Conservation (phyloP, 1,140 invertebrate species). For the Laupala kohalensis region DNA sequence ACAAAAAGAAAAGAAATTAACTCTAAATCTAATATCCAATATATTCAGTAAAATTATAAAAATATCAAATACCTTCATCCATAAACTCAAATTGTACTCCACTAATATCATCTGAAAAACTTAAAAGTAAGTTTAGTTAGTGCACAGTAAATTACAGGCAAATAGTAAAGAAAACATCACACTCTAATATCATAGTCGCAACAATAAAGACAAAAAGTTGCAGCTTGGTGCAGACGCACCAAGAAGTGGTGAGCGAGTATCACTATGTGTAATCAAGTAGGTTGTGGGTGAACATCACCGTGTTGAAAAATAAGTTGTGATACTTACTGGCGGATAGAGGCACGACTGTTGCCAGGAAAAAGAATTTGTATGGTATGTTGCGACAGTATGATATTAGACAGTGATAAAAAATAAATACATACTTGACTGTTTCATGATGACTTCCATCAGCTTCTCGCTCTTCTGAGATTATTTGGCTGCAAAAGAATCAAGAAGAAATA, state of each 20-base stretch:
- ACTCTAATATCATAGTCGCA: too few relatives aligned
- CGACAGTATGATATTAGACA: background rate
- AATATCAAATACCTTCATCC: constrained; percentile 33
- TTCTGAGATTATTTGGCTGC: constrained; percentile 49
- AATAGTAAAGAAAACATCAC: too few relatives aligned
- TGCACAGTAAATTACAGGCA: too few relatives aligned
- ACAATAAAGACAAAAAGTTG: too few relatives aligned
- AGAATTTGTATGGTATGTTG: constrained; percentile 6
- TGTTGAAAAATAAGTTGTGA: too few relatives aligned
- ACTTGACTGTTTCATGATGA: constrained; percentile 40
- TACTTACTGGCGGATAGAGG: too few relatives aligned
- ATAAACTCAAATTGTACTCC: constrained; percentile 47
- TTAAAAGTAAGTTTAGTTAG: too few relatives aligned
- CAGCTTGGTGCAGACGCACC: too few relatives aligned
- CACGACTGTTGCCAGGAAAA: too few relatives aligned
- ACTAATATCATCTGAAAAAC: constrained; percentile 44
- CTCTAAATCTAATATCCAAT: background rate
- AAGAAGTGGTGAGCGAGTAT: too few relatives aligned
- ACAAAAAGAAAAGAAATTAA: background rate
- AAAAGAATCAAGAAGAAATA: constrained; percentile 28
- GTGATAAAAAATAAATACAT: constrained; percentile 20
- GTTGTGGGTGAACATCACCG: too few relatives aligned
- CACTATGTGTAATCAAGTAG: too few relatives aligned
- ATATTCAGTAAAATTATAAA: background rate
- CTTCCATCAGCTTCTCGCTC: constrained; percentile 42